phyloP scores from a whole-genome alignment of 1,140 invertebrate genomes.

The Stegodyphus mimosarum region DNA sequence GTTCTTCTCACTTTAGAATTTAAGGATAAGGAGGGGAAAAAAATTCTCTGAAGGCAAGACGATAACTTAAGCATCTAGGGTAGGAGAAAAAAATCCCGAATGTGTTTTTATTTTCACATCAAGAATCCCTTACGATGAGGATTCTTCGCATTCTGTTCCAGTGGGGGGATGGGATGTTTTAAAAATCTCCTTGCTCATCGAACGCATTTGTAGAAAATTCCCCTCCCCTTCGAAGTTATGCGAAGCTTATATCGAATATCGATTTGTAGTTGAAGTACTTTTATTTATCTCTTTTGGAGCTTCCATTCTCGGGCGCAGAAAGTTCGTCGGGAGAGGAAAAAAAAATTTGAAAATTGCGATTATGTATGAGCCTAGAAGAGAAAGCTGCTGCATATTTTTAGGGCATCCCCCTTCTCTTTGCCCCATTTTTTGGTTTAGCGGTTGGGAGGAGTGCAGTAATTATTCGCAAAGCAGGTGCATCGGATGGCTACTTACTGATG shows the following conservation, averaged over 20 bases:
- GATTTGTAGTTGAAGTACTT: conserved; percentile 32
- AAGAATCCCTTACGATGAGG: conserved; percentile 39
- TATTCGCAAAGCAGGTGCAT: conserved; percentile 38
- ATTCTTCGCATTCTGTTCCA: conserved; percentile 18
- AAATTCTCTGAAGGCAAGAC: background rate
- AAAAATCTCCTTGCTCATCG: conserved; percentile 39
- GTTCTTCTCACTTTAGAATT: background rate
- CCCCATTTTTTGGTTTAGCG: conserved; percentile 14
- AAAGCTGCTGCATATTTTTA: conserved; percentile 32
- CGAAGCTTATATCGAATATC: conserved; percentile 44
- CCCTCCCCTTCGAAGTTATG: conserved; percentile 17
- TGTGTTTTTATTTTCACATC: conserved; percentile 43
- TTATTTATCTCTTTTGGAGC: conserved; percentile 22
- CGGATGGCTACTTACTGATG: conserved; percentile 40
- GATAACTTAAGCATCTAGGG: background rate
- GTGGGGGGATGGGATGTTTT: conserved; percentile 1
- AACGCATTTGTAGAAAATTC: conserved; percentile 28
- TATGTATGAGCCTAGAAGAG: conserved; percentile 25
- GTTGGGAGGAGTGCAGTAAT: conserved; percentile 10
- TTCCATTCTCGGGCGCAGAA: too few relatives aligned
- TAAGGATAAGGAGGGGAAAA: conserved; percentile 9
- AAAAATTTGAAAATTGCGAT: conserved; percentile 47
- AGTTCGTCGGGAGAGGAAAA: background rate
- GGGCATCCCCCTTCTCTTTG: background rate
- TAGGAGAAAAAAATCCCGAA: background rate